A percentile compares a stretch with the other conserved stretches of the same genome.
phyloP scores from a whole-genome alignment of 2,113 vertebrate genomes.

The Saimiri boliviensis region DNA sequence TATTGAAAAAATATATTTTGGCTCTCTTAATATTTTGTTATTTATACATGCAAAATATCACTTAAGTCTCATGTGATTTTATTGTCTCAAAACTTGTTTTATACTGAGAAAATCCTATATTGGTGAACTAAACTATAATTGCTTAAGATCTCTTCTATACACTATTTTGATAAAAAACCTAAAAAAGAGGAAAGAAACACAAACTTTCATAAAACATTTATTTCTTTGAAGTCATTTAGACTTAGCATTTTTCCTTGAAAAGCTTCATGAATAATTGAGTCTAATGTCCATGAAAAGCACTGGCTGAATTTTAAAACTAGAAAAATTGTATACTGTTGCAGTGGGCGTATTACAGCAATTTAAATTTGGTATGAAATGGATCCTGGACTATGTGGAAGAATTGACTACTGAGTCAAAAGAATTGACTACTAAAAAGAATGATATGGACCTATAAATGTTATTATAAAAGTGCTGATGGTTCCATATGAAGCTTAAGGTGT shows the following conservation, averaged over 20 bases:
- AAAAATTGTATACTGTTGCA: background rate
- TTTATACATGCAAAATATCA: background rate
- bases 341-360: background rate
- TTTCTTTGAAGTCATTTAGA: constrained; percentile 2
- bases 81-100: background rate
- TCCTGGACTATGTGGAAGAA: background rate
- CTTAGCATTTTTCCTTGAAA: background rate
- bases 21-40: background rate
- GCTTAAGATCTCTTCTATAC: background rate
- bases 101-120: background rate
- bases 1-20: background rate
- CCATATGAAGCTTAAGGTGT: no score
- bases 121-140: background rate
- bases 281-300: background rate
- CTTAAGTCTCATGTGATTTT: background rate
- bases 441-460: background rate
- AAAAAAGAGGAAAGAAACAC: background rate
- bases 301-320: background rate
- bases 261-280: background rate
- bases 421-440: background rate
- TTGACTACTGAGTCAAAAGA: background rate
- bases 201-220: background rate
- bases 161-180: background rate
- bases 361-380: background rate
- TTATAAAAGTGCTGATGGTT: background rate